Base-by-base conservation (phyloP, 2,797 vertebrate genomes). In the Thripadectes ignobilis region DNA sequence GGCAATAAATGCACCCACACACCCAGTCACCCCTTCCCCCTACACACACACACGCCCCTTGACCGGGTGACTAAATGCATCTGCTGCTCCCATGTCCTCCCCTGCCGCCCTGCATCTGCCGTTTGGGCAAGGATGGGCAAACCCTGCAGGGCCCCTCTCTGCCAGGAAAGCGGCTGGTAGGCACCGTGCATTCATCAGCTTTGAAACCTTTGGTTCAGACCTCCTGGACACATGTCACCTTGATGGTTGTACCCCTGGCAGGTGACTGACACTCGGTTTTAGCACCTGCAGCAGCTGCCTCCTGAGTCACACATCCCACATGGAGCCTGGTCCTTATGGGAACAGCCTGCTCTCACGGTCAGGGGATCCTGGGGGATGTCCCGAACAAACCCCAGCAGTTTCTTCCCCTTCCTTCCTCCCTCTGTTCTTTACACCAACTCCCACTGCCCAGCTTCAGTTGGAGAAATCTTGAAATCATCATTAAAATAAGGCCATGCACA, bases 1-100 rank as follows among this genome's bases (percentile, higher is more conserved):
- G 51, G 80, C 87, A 92, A 96, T 96, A 96, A 97, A 97, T 76
- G 90, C 46, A 6, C 86, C 81, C 92, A 88, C 95, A 88, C 80
- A 5, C 87, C 95, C 94, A 72, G 32, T 26, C 66, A 54, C 85
- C 87, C 92, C 96, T 94, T 88, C 92, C 92, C 94, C 92, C 90
- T 89, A 67, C 93, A 88, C 94, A 95, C 84, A 93, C 88, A 94
- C 88, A 92, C 74, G 18, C 83, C 62, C 81, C 95, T 95, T 89
- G 78, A n/a, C 69, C 15, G 1, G 80, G 51, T 92, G 88, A 93
- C 19, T 36, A 91, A 90, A 91, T 51, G 89, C 90, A 87, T 91
- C 85, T 93, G 94, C 67, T 52, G 2, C 48, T 61, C 46, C 68
- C 4, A 0, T 14, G 73, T n/a, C 57, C 92, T 95, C 68, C 75